Conservation (phyloP, 2,113 vertebrate genomes). For the Cavia porcellus region DNA sequence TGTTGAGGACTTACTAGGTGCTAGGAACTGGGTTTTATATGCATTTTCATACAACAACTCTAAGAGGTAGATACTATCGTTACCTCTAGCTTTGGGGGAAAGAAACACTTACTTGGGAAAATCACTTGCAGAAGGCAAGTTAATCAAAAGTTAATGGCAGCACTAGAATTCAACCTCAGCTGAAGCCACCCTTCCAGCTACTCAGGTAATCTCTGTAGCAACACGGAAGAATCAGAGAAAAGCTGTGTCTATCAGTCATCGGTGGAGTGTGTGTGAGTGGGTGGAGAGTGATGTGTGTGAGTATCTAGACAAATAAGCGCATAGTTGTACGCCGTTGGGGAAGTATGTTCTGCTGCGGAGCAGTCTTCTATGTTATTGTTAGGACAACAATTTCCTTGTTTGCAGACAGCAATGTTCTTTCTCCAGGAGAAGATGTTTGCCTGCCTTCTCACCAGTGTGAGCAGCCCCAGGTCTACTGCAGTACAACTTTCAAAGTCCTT, state of each 20-base stretch:
- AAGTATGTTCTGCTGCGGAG: constrained; percentile 13
- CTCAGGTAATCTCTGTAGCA: neutral
- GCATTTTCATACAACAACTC: neutral
- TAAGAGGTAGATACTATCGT: neutral
- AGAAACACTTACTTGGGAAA: neutral
- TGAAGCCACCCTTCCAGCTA: neutral
- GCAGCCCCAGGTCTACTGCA: neutral
- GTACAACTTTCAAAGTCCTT: constrained; percentile 19
- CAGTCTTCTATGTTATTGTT: constrained; percentile 41
- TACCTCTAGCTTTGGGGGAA: neutral
- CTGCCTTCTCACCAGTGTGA: neutral
- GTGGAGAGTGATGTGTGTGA: neutral
- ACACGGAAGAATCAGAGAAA: constrained; percentile 19
- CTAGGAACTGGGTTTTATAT: neutral
- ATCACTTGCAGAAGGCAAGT: neutral
- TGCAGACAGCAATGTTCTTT: constrained; percentile 22
- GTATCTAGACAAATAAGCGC: constrained; percentile 55
- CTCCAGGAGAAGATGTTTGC: neutral
- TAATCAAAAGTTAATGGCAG: neutral
- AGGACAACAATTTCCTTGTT: constrained; percentile 48
- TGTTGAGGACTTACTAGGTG: neutral
- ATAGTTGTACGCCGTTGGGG: neutral
- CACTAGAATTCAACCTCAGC: neutral
- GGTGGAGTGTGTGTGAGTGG: neutral
- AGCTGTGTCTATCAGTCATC: neutral